Evolutionary conservation across 2,797 vertebrate species (phyloP), one percentile per base, ranked within the genome.

Genomic region (Enteromius unitaeniatus): DNA sequence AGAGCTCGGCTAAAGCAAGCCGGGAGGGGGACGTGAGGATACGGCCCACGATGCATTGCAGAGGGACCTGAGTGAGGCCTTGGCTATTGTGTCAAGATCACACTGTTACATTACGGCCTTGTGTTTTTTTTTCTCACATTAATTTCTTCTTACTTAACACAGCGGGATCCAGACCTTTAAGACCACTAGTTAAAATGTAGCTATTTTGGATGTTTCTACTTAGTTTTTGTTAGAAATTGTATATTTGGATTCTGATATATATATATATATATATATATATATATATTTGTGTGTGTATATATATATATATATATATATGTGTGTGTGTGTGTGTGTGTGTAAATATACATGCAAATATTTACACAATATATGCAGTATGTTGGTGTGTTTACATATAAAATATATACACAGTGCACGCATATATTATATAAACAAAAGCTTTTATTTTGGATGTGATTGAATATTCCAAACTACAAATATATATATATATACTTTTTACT

Each of bases 1-100:
- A 90, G 86, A 88, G 86, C 86, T 74, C 60, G 72, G 76, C 82
- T 86, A 75, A 60, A 85, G 62, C 78, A 34, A 78, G 84, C 65
- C 42, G 72, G 86, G 82, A 78, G 45, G 80, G 84, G 74, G 75
- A 86, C 81, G 11, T 5, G 51, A 58, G 78, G 65, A 67, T 49
- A 15, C 3, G 82, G 79, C 70, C 84, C 70, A 82, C 75, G 23
- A 64, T 83, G 76, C 70, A 83, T 69, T 83, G 80, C 82, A 79
- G 76, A 62, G 84, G 64, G 78, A 85, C 53, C 47, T 72, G 70
- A 15, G 67, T 53, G 76, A 75, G 81, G 85, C 73, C 76, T 55
- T n/a, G 8, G 51, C 65, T 72, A n/a, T 28, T 21, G 72, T 81
- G 72, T 81, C 79, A 81, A 78, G 77, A 87, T 85, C 80, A 85